Percentiles rank a stretch among this genome's conserved stretches.
Conservation (phyloP, 2,113 vertebrate genomes). For the Chamaetylas fuelleborni region DNA sequence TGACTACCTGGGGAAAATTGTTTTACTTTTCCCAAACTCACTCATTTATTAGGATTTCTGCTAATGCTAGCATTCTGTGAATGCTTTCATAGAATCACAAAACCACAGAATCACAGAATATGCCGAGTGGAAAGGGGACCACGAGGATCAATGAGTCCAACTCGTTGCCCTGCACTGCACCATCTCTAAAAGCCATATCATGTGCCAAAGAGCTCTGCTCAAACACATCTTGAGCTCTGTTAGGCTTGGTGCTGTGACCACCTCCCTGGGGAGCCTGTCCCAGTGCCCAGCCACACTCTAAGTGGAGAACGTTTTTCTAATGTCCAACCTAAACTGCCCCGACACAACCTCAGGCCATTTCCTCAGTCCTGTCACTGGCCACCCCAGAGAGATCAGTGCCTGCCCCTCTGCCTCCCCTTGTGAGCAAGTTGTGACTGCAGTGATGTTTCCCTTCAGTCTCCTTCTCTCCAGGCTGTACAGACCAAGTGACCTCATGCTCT, state of each 20-base stretch:
- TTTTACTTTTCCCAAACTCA: background rate
- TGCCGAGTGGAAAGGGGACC: background rate
- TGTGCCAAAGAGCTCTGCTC: background rate
- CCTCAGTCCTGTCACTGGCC: background rate
- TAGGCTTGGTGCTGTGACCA: background rate
- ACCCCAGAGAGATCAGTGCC: background rate
- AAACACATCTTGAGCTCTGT: background rate
- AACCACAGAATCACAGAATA: background rate
- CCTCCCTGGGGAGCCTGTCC: background rate
- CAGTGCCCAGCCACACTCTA: background rate
- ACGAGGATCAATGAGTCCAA: accelerated
- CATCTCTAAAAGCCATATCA: background rate
- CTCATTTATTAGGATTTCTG: background rate
- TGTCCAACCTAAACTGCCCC: background rate
- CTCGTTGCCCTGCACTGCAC: background rate
- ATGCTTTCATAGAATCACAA: background rate
- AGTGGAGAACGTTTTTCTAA: background rate
- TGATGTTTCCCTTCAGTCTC: background rate
- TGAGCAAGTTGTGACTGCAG: background rate
- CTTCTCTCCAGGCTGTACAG: background rate
- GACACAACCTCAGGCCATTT: background rate
- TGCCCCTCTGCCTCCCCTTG: too few species aligned
- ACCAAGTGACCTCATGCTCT: background rate
- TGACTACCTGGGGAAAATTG: background rate
- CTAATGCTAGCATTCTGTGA: background rate